A percentile compares a stretch with the other conserved stretches of the same genome.
These are phyloP conservation scores for Narcine bancroftii DNA, from an alignment of 2,113 vertebrate genomes.

Conservation along the genomic window DNA sequence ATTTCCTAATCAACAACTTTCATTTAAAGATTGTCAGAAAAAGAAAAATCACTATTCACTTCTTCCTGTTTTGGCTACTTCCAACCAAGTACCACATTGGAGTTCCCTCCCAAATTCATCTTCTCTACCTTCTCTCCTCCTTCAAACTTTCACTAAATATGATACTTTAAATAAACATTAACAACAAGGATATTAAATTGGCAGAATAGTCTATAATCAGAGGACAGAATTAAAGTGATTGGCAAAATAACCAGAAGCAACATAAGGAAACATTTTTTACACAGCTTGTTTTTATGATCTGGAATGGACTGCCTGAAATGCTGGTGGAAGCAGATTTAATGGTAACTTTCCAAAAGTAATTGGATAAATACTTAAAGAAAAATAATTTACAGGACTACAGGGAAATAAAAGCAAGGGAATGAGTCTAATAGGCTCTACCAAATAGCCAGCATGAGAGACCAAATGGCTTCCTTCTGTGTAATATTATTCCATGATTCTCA, in stretches of 20 bases:
- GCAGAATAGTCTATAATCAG: not conserved
- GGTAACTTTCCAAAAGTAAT: not conserved
- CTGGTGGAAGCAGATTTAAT: not conserved
- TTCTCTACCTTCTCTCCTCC: not conserved
- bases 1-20: not conserved
- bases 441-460: not conserved
- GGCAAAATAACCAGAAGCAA: not conserved
- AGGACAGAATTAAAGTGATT: not conserved
- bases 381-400: not conserved
- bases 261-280: not conserved
- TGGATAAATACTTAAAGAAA: not conserved
- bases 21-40: not conserved
- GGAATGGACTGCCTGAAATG: not conserved
- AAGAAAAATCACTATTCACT: not conserved
- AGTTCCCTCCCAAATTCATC: not conserved
- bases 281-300: not conserved
- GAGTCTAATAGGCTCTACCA: not conserved
- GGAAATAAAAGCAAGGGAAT: not conserved
- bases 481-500: not conserved
- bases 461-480: not conserved
- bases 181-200: not conserved
- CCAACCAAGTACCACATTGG: not conserved
- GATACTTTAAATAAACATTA: not conserved
- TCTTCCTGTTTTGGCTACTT: not conserved
- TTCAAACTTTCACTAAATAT: not conserved